A percentile compares a stretch with the other conserved stretches of the same genome.
These are phyloP conservation scores for Periparus ater DNA, from an alignment of 2,797 vertebrate species.

Conservation along the genomic window DNA sequence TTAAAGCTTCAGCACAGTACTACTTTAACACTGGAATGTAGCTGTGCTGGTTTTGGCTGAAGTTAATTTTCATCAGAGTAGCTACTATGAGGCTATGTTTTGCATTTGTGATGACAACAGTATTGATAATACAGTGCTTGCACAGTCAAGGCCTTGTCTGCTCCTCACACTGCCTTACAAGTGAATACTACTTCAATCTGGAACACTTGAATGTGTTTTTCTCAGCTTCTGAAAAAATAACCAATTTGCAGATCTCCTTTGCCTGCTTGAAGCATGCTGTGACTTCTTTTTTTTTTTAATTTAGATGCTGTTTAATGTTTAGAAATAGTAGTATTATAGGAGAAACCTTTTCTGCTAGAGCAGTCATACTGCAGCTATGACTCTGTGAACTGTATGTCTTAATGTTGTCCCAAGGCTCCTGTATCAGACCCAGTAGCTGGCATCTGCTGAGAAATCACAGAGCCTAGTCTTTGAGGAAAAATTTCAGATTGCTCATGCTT, in stretches of 20 bases:
- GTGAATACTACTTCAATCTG: background rate
- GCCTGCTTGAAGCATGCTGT: background rate
- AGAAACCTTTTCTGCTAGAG: background rate
- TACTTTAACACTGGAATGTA: background rate
- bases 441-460: background rate
- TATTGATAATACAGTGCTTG: background rate
- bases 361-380: background rate
- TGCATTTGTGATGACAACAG: background rate
- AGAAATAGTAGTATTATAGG: background rate
- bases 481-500: background rate
- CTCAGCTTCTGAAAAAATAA: background rate
- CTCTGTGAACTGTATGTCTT: background rate
- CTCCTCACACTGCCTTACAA: background rate
- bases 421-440: background rate
- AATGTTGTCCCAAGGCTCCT: background rate
- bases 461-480: background rate
- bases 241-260: background rate
- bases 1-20: background rate
- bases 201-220: background rate
- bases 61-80: background rate
- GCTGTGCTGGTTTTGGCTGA: background rate
- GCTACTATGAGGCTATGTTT: background rate
- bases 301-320: background rate
- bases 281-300: background rate
- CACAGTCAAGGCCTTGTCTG: background rate